These are phyloP conservation scores for Catharus minimus DNA, from an alignment of 2,113 vertebrate genomes.

Conservation along the genomic window DNA sequence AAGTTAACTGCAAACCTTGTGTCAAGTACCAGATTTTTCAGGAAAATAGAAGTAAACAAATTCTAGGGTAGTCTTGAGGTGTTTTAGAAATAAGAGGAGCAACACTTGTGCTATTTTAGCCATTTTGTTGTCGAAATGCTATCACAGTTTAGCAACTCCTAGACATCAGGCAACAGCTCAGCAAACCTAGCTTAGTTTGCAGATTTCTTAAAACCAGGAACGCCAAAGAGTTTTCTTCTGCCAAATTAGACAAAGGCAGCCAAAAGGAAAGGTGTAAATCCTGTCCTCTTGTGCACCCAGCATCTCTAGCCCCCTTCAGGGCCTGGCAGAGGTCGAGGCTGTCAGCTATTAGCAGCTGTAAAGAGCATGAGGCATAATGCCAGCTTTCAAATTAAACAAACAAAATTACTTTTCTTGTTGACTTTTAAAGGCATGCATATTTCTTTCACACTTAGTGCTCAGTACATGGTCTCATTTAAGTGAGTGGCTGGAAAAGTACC, in stretches of 20 bases:
- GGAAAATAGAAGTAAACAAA: background rate
- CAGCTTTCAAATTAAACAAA: slow-evolving; percentile 40
- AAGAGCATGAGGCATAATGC: background rate
- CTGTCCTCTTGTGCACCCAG: background rate
- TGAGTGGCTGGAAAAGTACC: background rate
- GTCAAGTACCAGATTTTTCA: background rate
- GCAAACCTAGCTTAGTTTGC: background rate
- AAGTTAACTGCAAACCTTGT: background rate
- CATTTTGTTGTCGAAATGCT: background rate
- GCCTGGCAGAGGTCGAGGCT: background rate
- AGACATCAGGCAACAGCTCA: background rate
- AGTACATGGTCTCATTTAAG: background rate
- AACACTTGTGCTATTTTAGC: background rate
- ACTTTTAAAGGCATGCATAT: background rate
- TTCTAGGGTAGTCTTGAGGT: background rate
- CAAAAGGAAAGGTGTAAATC: slow-evolving; percentile 47
- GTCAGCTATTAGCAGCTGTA: background rate
- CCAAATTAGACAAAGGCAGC: background rate
- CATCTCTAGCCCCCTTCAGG: background rate
- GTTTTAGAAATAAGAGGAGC: background rate
- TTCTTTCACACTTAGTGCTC: slow-evolving; percentile 12
- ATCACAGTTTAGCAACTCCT: background rate
- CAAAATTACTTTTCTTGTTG: background rate
- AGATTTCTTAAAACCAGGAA: background rate
- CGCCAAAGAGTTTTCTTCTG: background rate